Conservation (phyloP, 2,113 vertebrate species). For the Aegotheles bennettii region DNA sequence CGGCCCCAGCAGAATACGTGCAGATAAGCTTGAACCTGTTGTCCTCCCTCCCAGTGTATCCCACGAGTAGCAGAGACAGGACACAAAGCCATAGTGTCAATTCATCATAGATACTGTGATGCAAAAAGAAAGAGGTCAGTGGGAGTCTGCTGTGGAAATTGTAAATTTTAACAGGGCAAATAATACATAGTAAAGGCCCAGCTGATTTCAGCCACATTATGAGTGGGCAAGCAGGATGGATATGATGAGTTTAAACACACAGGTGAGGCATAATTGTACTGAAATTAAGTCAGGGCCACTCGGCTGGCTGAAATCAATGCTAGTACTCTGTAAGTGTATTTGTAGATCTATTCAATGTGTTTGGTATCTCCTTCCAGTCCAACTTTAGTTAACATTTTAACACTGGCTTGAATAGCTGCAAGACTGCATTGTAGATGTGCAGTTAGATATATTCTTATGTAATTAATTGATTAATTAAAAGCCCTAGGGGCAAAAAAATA, state of each 20-base stretch:
- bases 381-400: background rate
- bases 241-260: background rate
- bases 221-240: background rate
- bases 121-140: background rate
- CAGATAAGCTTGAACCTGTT: background rate
- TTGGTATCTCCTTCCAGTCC: background rate
- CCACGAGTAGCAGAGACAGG: background rate
- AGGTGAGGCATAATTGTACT: fast-evolving
- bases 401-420: background rate
- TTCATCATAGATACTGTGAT: background rate
- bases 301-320: background rate
- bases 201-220: background rate
- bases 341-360: background rate
- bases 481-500: background rate
- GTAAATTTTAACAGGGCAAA: background rate
- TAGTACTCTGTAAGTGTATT: background rate
- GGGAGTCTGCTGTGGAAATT: background rate
- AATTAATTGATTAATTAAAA: background rate
- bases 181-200: background rate
- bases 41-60: background rate
- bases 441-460: background rate
- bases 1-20: background rate
- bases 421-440: background rate
- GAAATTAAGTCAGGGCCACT: background rate
- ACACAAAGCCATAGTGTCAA: background rate